These are phyloP conservation scores for Nematolebias whitei DNA, from an alignment of 2,113 vertebrate genomes.

Conservation along the genomic window DNA sequence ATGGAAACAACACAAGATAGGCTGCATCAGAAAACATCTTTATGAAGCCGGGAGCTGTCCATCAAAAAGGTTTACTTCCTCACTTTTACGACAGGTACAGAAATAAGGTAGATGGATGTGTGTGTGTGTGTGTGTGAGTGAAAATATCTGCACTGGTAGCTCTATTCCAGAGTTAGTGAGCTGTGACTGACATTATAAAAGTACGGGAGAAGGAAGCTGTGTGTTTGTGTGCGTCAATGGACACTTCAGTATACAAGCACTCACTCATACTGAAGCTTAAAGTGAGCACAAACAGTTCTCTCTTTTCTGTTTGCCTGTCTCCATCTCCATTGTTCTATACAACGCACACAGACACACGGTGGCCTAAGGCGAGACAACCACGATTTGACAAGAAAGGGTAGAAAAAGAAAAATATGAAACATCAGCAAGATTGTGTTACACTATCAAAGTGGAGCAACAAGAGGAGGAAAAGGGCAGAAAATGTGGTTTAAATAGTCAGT, in stretches of 20 bases:
- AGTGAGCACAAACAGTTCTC: conserved; percentile 38
- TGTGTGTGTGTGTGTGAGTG: conserved; percentile 11
- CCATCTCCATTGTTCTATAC: conserved; percentile 7
- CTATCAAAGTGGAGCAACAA: not conserved
- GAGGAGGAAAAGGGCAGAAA: not conserved
- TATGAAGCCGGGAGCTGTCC: conserved; percentile 35
- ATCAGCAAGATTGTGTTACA: conserved; percentile 16
- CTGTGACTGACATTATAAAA: conserved; percentile 55
- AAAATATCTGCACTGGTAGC: conserved; percentile 2
- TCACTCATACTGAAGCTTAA: conserved; percentile 27
- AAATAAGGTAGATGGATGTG: conserved; percentile 15
- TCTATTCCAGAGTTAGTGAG: conserved; percentile 51
- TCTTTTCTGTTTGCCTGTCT: conserved; percentile 17
- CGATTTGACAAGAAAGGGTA: conserved; percentile 21
- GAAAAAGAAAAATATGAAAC: conserved; percentile 35
- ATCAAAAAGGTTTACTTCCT: conserved; percentile 31
- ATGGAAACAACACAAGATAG: conserved; percentile 11
- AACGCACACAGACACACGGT: conserved; percentile 1
- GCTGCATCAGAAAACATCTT: conserved; percentile 19
- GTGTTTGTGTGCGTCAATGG: conserved; percentile 4
- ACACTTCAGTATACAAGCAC: not conserved
- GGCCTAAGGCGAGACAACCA: conserved; percentile 16
- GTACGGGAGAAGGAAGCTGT: conserved; percentile 20
- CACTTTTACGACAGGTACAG: conserved; percentile 16
- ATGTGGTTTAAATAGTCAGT: not conserved